Base-by-base conservation (phyloP, 2,113 vertebrate species). In the Charina bottae region DNA sequence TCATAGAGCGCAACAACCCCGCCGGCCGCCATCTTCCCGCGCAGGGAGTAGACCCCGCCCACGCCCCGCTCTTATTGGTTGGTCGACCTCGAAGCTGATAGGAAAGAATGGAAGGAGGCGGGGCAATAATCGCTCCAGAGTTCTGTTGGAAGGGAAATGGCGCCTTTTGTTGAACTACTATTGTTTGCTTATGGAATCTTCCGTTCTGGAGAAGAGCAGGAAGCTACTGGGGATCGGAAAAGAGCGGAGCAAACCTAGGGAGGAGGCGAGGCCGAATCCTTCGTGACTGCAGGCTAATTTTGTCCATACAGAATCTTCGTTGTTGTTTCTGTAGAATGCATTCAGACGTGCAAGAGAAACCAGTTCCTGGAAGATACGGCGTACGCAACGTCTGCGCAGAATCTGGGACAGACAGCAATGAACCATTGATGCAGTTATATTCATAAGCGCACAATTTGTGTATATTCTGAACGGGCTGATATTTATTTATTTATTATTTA, bases 1-100 rank as follows among this genome's bases (percentile, higher is more conserved):
- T 19, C 56, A 62, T 28, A 92, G 2, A 92, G 6, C 10, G 1
- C 59, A 11, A 24, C 7, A 11, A 23, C n/a, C 0, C 24, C 28
- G 2, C 23, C 17, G 0, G 11, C 23, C 87, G 72, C 91, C 91
- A 92, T 92, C 56, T 92, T 92, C 91, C 91, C 87, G 91, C 91
- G 72, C 59, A 3, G 33, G 60, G 56, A n/a, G 3, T 3, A 58
- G 55, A 15, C 64, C 24, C 49, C 59, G 78, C 78, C 59, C 9
- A 4, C 15, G 1, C 68, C 4, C 8, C 46, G 2, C 13, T 72
- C 9, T n/a, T 42, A 94, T 91, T 93, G 90, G 93, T 21, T 28
- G 33, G 26, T 49, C 3, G 33, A 3, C 55, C n/a, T 88, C 12
- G 59, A 84, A 72, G 46, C 53, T 58, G 42, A 60, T 83, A 33